Evolutionary conservation across 2,888 invertebrate genomes (phyloP).

Genomic region (Habrosyne pyritoides): DNA sequence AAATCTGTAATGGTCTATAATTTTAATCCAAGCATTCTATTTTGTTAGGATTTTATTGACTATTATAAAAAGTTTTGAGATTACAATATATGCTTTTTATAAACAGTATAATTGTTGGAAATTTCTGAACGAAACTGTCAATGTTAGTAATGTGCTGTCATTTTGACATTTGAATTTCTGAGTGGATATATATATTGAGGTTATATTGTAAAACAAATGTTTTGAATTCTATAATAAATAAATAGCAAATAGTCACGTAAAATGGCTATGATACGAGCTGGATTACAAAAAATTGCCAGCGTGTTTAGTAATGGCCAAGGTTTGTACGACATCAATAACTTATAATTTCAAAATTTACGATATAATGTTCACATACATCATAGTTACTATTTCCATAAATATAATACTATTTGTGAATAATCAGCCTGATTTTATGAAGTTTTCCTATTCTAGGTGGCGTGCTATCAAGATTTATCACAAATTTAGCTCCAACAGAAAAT

Average conservation of each 20-base stretch:
- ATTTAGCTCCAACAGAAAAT: conserved; percentile 47
- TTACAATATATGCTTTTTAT: no score
- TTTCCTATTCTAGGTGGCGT: conserved; percentile 58
- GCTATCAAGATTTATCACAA: conserved; percentile 64
- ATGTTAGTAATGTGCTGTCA: conserved; percentile 6
- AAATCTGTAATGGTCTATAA: no score
- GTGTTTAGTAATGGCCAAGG: conserved; percentile 57
- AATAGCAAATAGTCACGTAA: conserved; percentile 3
- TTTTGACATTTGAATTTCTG: conserved; percentile 10
- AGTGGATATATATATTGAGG: conserved; percentile 25
- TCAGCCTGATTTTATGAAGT: no score
- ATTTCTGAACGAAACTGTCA: not conserved
- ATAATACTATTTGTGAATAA: no score
- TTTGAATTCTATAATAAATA: conserved; percentile 16
- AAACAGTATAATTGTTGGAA: not conserved
- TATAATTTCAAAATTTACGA: not conserved
- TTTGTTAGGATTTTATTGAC: no score
- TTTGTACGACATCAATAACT: conserved; percentile 24
- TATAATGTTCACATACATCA: no score
- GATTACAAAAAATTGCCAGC: conserved; percentile 59
- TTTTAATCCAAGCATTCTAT: no score
- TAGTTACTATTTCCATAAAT: no score
- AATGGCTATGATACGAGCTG: conserved; percentile 65
- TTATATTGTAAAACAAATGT: conserved; percentile 22
- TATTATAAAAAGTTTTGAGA: no score